Evolutionary conservation across 2,888 invertebrate species (phyloP), one percentile per base, ranked within the genome.

Genomic region (Oligia fasciuncula): DNA sequence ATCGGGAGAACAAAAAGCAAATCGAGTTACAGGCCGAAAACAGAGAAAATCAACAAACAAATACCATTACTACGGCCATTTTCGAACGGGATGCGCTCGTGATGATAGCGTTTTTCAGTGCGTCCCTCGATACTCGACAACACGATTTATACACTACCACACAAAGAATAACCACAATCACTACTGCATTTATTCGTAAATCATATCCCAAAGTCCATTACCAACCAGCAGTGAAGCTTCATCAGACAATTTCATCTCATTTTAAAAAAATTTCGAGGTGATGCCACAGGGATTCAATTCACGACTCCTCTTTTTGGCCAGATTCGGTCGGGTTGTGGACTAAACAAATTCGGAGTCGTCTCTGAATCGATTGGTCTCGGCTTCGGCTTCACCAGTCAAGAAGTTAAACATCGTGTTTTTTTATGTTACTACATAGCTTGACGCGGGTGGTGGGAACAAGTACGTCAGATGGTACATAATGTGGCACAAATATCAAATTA

Each of bases 1-100:
- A 91, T 87, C 76, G 78, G 77, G 80, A 84, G 91, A 89, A 95
- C 94, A 96, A 97, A 97, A 97, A 97, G 94, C 95, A 96, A 97
- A 97, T 97, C 97, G 95, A 97, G 97, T 97, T 97, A 97, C 95
- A 90, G 93, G 87, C 92, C 94, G 85, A 95, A 96, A 97, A 96
- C 95, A 96, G 96, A 96, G 93, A 96, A 95, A 97, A 97, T 96
- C 95, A 92, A 96, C 96, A 93, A 94, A 96, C 96, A 96, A 96
- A 97, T 93, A 96, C 94, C 92, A 96, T 96, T 96, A 96, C 90
- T 94, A 96, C 95, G 96, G 96, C 94, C 94, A 95, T 96, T 96
- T 96, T 94, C 93, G 93, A 94, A 90, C 93, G 94, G 93, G 94
- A 93, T 92, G 93, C 94, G 95, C 95, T 96, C 96, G 96, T 96